phyloP scores from a whole-genome alignment of 1,140 invertebrate species.

The Stegodyphus dumicola region DNA sequence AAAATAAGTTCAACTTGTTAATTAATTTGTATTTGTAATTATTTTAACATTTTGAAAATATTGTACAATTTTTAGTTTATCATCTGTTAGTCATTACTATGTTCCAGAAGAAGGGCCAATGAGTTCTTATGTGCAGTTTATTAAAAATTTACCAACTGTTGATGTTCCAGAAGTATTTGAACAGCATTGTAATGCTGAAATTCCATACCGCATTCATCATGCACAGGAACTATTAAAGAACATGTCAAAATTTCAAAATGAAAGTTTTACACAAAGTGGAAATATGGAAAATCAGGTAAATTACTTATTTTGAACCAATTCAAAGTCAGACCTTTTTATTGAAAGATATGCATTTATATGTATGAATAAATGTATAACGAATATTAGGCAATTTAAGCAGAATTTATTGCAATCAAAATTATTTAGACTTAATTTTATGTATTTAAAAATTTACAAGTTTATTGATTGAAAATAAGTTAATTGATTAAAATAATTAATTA shows the following conservation, averaged over 20 bases:
- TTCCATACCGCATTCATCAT: conserved; percentile 69
- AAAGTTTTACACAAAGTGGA: background rate
- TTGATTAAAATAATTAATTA: too few relatives aligned
- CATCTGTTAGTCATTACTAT: conserved; percentile 78
- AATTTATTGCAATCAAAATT: too few relatives aligned
- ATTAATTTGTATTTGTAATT: too few relatives aligned
- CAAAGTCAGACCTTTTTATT: background rate
- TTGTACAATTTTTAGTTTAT: conserved; percentile 68
- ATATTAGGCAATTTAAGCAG: too few relatives aligned
- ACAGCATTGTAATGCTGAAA: conserved; percentile 71
- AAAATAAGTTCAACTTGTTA: too few relatives aligned
- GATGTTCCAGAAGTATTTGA: conserved; percentile 85
- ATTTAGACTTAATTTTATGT: too few relatives aligned
- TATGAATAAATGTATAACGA: too few relatives aligned
- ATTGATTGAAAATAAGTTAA: too few relatives aligned
- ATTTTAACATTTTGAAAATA: background rate
- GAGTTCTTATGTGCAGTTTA: conserved; percentile 81
- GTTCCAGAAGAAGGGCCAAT: conserved; percentile 84
- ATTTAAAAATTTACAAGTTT: too few relatives aligned
- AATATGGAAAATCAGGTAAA: background rate
- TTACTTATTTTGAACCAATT: background rate
- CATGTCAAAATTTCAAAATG: conserved; percentile 65
- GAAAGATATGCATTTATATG: too few relatives aligned
- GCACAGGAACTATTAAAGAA: conserved; percentile 69
- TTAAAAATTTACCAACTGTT: conserved; percentile 78